Conservation (phyloP, 2,113 vertebrate species). For the Myocastor coypus region DNA sequence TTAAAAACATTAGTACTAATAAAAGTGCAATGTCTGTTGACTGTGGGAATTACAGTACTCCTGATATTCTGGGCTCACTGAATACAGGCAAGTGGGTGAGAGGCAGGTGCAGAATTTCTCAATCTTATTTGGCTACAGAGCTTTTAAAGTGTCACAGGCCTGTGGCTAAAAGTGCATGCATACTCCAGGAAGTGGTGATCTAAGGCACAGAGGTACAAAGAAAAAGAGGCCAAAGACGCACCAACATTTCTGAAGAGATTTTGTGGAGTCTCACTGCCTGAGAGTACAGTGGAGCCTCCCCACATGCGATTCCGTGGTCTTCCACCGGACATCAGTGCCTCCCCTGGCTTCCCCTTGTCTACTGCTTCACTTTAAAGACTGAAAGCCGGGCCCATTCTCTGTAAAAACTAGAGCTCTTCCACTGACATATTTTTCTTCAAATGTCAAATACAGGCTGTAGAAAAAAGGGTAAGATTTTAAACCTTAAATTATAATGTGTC, state of each 20-base stretch:
- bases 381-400: background rate
- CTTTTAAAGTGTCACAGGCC: background rate
- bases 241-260: background rate
- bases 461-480: constrained; percentile 27
- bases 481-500: background rate
- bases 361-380: constrained; percentile 27
- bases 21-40: constrained; percentile 34
- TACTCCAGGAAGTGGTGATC: background rate
- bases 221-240: background rate
- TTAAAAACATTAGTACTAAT: background rate
- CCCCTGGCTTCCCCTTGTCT: background rate
- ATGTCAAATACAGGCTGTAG: constrained; percentile 29
- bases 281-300: background rate
- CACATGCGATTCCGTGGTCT: background rate
- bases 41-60: background rate
- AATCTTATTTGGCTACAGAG: background rate
- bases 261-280: background rate
- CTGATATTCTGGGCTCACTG: constrained; percentile 1
- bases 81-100: background rate
- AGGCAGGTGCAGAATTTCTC: background rate
- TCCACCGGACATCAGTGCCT: background rate
- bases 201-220: background rate
- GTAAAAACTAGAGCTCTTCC: background rate
- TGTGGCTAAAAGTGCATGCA: background rate
- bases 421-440: constrained; percentile 42